Base-by-base conservation (phyloP, 1,140 invertebrate species). In the Zaprionus camerounensis region DNA sequence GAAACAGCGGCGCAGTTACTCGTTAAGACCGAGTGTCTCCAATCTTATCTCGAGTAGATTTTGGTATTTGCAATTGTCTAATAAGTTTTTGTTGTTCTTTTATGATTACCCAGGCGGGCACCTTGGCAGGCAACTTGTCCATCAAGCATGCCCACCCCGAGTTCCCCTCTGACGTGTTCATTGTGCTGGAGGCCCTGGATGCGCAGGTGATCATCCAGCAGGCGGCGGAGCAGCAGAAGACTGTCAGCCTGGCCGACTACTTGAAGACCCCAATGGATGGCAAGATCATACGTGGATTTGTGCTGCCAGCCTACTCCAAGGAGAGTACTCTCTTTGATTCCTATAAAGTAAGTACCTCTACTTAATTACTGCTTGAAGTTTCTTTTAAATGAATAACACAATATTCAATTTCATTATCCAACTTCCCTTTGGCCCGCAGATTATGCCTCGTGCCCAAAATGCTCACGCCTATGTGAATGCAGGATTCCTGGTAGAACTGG, bases 391-490 rank as follows among this genome's bases (percentile, higher is more conserved):
- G 12, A 0, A 3, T 38, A 28, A 28, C 26, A 28, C 26, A 28
- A 28, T 28, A 28, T 28, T 28, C 7, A 6, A 28, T 31, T 31
- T 31, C 31, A 31, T 11, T 6, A n/a, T 17, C 11, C 4, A 11
- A 49, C 22, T 22, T 20, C 24, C 1, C 2, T 1, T 1, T 38
- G 3, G 13, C 36, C 7, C 4, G 1, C 73, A 97, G 96, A 95
- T 97, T 71, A 97, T 96, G 95, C 95, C 96, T 0, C 94, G 96
- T 73, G 95, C 95, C 5, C 96, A 97, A 94, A 98, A 98, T 92
- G 95, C 97, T 0, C 96, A 97, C 86, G 97, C 97, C 0, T 95
- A 96, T 78, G 95, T 98, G 0, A 97, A 97, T 91, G 96, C 96
- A 12, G 97, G 96, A 7, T 97, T 98, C 87, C 93, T 95, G 0